Percentiles rank a stretch among this genome's conserved stretches.
Evolutionary conservation across 2,888 invertebrate genomes (phyloP).

Genomic region (Ceraclea dissimilis): DNA sequence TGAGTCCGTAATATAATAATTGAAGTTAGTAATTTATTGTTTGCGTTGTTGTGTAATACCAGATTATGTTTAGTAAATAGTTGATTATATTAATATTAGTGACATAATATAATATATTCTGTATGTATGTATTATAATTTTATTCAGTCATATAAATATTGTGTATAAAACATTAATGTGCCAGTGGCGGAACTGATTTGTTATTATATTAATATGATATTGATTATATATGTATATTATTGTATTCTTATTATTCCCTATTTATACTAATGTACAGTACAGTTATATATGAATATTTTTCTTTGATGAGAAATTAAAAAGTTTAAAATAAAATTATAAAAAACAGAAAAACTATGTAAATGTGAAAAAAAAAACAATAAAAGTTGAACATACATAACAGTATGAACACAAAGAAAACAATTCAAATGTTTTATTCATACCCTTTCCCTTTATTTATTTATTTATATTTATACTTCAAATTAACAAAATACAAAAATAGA

Average conservation of each 20-base stretch:
- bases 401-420: slow-evolving; percentile 41
- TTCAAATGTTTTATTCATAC: slow-evolving; percentile 39
- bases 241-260: too few species aligned
- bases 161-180: background rate
- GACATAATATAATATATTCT: too few species aligned
- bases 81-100: too few species aligned
- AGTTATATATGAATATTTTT: slow-evolving; percentile 17
- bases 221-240: background rate
- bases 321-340: slow-evolving; percentile 45
- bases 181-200: slow-evolving; percentile 16
- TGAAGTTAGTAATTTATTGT: too few species aligned
- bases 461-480: too few species aligned
- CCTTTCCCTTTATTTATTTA: too few species aligned
- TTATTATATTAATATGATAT: slow-evolving; percentile 11
- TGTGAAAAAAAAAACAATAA: slow-evolving; percentile 36
- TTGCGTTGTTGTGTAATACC: too few species aligned
- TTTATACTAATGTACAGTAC: slow-evolving; percentile 7
- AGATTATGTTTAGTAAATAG: too few species aligned
- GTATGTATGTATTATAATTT: too few species aligned
- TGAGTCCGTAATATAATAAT: too few species aligned
- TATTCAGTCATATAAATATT: too few species aligned
- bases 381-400: slow-evolving; percentile 45
- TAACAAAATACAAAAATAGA: too few species aligned
- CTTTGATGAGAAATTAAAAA: slow-evolving; percentile 12
- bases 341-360: slow-evolving; percentile 44